Evolutionary conservation across 2,797 vertebrate species (phyloP).

Genomic region (Xenopus petersii): DNA sequence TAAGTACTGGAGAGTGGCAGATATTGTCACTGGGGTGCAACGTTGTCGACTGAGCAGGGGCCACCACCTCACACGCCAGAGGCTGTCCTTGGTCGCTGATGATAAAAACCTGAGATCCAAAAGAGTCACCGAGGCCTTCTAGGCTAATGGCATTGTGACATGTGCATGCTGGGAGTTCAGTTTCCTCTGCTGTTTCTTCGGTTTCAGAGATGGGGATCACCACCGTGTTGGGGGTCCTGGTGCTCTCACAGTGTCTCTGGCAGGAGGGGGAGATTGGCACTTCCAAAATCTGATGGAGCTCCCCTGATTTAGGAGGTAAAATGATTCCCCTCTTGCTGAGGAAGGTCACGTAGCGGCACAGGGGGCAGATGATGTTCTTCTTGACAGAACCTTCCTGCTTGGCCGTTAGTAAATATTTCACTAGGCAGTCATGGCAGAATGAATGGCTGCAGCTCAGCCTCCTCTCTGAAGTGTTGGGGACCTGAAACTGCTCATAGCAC

Average conservation of each 20-base stretch:
- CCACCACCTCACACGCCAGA: slow-evolving; percentile 71
- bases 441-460: slow-evolving; percentile 86
- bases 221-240: slow-evolving; percentile 63
- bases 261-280: slow-evolving; percentile 66
- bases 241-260: slow-evolving; percentile 40
- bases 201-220: slow-evolving; percentile 56
- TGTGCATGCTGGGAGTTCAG: not conserved
- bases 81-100: slow-evolving; percentile 86
- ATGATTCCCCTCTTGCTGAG: slow-evolving; percentile 71
- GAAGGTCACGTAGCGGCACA: slow-evolving; percentile 91
- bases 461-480: slow-evolving; percentile 65
- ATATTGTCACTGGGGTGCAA: slow-evolving; percentile 33
- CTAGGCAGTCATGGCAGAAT: slow-evolving; percentile 95
- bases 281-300: slow-evolving; percentile 63
- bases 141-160: slow-evolving; percentile 5
- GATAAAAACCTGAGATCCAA: slow-evolving; percentile 79
- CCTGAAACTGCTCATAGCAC: slow-evolving; percentile 84
- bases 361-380: slow-evolving; percentile 81
- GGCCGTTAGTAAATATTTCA: slow-evolving; percentile 82
- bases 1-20: slow-evolving; percentile 66
- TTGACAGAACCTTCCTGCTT: slow-evolving; percentile 67
- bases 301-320: slow-evolving; percentile 56
- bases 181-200: not conserved
- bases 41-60: slow-evolving; percentile 48
- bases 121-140: slow-evolving; percentile 40